Percentiles rank a stretch among this genome's conserved stretches.
phyloP scores from a whole-genome alignment of 1,140 invertebrate genomes.

The Pogonognathellus flavescens region DNA sequence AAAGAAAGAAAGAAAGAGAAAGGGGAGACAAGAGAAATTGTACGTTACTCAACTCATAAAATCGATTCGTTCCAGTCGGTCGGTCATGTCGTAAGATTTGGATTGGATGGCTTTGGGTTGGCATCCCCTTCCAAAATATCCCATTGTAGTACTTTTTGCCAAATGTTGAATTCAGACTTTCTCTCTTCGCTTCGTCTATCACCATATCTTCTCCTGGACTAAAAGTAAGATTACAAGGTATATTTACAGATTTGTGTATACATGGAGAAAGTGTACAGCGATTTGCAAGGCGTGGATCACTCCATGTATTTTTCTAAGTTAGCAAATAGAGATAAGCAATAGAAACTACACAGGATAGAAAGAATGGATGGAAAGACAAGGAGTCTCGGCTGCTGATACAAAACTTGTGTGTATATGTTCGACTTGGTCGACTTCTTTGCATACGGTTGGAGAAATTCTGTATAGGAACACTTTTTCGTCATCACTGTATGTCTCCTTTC shows the following conservation, averaged over 20 bases:
- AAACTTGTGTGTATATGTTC: background rate
- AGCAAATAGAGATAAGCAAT: background rate
- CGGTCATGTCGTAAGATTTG: constrained; percentile 52
- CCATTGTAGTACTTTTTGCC: constrained; percentile 43
- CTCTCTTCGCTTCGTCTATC: background rate
- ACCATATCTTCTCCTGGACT: background rate
- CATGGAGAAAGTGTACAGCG: no score
- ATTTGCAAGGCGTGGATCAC: background rate
- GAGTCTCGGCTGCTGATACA: background rate
- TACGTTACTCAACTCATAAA: constrained; percentile 53
- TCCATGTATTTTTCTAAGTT: background rate
- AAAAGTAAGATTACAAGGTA: no score
- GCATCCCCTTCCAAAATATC: constrained; percentile 23
- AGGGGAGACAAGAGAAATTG: constrained; percentile 11
- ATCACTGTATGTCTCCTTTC: background rate
- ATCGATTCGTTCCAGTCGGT: constrained; percentile 53
- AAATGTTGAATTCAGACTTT: constrained; percentile 2
- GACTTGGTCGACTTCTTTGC: background rate
- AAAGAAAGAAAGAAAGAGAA: background rate
- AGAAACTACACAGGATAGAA: background rate
- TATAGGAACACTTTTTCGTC: background rate
- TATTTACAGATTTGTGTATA: no score
- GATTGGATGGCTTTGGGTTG: background rate
- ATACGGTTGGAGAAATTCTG: background rate
- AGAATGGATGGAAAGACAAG: background rate